Conservation (phyloP, 2,888 invertebrate genomes). For the Clivina fossor region DNA sequence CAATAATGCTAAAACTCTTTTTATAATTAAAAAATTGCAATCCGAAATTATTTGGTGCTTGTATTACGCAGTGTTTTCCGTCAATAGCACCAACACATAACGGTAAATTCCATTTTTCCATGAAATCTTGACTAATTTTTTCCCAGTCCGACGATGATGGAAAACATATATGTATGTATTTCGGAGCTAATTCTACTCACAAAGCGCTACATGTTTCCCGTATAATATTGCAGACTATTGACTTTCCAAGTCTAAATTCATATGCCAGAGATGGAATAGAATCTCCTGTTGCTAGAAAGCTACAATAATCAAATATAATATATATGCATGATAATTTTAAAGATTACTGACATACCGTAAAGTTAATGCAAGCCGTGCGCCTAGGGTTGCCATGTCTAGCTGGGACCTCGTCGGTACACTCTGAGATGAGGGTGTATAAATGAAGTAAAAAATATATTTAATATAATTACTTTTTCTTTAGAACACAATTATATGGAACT, state of each 20-base stretch:
- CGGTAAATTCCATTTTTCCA: conserved; percentile 28
- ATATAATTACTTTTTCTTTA: too few species aligned
- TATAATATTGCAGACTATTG: conserved; percentile 33
- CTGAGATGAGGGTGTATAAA: too few species aligned
- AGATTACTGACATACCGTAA: conserved; percentile 2
- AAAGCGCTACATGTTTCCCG: conserved; percentile 31
- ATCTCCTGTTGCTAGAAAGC: conserved; percentile 16
- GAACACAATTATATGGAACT: too few species aligned
- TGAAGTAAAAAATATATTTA: too few species aligned
- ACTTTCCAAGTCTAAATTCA: conserved; percentile 31
- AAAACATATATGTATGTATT: neutral
- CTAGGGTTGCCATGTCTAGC: neutral
- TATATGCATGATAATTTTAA: neutral
- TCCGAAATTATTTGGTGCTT: conserved; percentile 38
- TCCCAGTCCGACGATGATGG: conserved; percentile 25
- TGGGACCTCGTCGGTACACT: too few species aligned
- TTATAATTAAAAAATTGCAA: conserved; percentile 42
- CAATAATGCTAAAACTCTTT: conserved; percentile 40
- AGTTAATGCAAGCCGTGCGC: conserved; percentile 5
- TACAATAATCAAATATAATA: conserved; percentile 5
- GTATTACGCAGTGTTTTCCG: conserved; percentile 41
- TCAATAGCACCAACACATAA: conserved; percentile 41
- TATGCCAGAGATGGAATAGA: conserved; percentile 27
- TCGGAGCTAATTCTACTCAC: conserved; percentile 13
- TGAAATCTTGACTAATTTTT: conserved; percentile 25